Percentiles rank a stretch among this genome's conserved stretches.
Conservation (phyloP, 2,797 vertebrate species). For the Macroramphosus scolopax region DNA sequence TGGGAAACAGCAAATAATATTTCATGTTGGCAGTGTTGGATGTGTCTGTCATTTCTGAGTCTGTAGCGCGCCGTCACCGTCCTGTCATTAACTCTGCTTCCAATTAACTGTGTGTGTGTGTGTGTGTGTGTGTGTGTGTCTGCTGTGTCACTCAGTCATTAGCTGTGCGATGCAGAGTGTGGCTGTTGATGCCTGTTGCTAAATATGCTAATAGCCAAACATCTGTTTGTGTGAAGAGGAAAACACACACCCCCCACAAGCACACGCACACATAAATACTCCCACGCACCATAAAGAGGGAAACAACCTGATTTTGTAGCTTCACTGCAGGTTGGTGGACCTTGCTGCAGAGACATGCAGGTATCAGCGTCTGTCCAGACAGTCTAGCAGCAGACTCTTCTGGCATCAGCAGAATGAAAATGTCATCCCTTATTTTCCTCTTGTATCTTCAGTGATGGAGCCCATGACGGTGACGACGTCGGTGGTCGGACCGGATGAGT, state of each 20-base stretch:
- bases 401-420: background rate
- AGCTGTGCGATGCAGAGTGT: conserved; percentile 27
- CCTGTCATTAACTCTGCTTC: conserved; percentile 30
- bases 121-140: conserved; percentile 16
- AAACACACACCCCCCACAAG: conserved; percentile 27
- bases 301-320: conserved; percentile 26
- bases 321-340: conserved; percentile 16
- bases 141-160: conserved; percentile 50
- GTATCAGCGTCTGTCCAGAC: background rate
- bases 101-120: conserved; percentile 16
- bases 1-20: too few species aligned
- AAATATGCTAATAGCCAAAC: conserved; percentile 69
- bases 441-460: conserved; percentile 81
- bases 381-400: background rate
- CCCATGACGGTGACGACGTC: conserved; percentile 84
- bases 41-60: conserved; percentile 38
- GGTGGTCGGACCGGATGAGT: conserved; percentile 81
- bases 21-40: conserved; percentile 38
- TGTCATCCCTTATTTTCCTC: conserved; percentile 12
- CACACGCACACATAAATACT: conserved; percentile 23
- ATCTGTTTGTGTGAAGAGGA: conserved; percentile 67
- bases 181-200: conserved; percentile 55
- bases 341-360: background rate
- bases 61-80: conserved; percentile 20
- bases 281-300: conserved; percentile 17